Conservation (phyloP, 2,113 vertebrate genomes). For the Corythoichthys intestinalis region DNA sequence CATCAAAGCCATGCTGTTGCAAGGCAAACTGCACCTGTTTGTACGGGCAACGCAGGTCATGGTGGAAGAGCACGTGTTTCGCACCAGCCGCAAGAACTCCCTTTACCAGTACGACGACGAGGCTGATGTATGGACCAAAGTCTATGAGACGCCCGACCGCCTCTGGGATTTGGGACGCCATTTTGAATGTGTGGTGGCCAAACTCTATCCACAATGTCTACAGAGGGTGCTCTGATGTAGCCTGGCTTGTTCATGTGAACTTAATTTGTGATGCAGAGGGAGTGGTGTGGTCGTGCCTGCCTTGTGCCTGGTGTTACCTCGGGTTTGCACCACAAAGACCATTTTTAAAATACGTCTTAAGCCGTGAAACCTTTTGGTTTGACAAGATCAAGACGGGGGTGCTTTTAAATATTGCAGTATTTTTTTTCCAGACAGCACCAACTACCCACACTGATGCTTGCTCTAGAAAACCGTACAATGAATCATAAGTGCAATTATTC, state of each 20-base stretch:
- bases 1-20: constrained; percentile 90
- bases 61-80: constrained; percentile 96
- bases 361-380: constrained; percentile 54
- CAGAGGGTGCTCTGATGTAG: constrained; percentile 92
- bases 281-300: constrained; percentile 48
- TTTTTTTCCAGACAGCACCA: constrained; percentile 55
- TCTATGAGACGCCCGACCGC: constrained; percentile 95
- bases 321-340: constrained; percentile 54
- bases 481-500: constrained; percentile 98
- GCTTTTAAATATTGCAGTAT: constrained; percentile 84
- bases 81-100: constrained; percentile 98
- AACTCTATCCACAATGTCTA: constrained; percentile 99
- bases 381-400: constrained; percentile 76
- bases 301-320: constrained; percentile 70
- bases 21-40: constrained; percentile 90
- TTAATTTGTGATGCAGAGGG: constrained; percentile 37
- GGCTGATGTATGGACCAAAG: constrained; percentile 87
- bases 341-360: constrained; percentile 66
- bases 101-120: constrained; percentile 95
- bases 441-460: constrained; percentile 64
- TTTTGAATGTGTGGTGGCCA: constrained; percentile 99
- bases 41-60: constrained; percentile 97
- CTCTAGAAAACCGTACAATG: constrained; percentile 71
- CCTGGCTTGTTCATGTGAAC: constrained; percentile 22
- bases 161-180: constrained; percentile 99